Percentiles rank a stretch among this genome's conserved stretches.
phyloP scores from a whole-genome alignment of 2,797 vertebrate genomes.

The Alfaro cultratus region DNA sequence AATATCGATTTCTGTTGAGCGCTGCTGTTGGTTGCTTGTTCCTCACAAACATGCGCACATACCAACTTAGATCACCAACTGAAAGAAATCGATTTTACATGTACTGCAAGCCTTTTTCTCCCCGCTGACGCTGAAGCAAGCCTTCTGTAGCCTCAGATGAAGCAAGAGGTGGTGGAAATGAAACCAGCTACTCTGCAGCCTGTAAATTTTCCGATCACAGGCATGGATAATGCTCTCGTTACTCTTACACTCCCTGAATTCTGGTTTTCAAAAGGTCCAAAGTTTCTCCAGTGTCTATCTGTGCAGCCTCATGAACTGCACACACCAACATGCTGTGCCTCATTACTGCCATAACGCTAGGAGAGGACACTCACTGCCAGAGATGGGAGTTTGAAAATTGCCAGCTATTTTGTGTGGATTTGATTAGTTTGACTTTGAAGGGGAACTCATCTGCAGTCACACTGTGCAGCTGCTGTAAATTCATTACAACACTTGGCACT shows the following conservation, averaged over 20 bases:
- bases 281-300: not conserved
- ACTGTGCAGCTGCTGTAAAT: slow-evolving; percentile 1
- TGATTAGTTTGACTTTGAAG: slow-evolving; percentile 12
- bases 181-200: not conserved
- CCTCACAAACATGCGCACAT: not conserved
- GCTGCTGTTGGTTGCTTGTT: slow-evolving; percentile 1
- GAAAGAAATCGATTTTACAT: not conserved
- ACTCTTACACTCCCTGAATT: not conserved
- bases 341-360: not conserved
- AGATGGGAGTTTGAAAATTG: slow-evolving; percentile 12
- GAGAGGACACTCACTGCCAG: slow-evolving; percentile 8
- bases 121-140: not conserved
- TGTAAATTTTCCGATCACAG: not conserved
- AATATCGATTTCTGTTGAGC: slow-evolving; percentile 3
- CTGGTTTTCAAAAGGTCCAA: not conserved
- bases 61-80: not conserved
- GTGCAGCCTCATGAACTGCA: slow-evolving; percentile 3
- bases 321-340: not conserved
- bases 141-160: slow-evolving; percentile 4
- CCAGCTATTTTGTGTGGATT: not conserved
- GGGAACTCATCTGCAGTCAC: slow-evolving; percentile 7
- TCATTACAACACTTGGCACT: not conserved
- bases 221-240: not conserved
- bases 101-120: not conserved
- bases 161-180: not conserved